These are phyloP conservation scores for Latrodectus elegans DNA, from an alignment of 2,888 invertebrate genomes.

Conservation along the genomic window DNA sequence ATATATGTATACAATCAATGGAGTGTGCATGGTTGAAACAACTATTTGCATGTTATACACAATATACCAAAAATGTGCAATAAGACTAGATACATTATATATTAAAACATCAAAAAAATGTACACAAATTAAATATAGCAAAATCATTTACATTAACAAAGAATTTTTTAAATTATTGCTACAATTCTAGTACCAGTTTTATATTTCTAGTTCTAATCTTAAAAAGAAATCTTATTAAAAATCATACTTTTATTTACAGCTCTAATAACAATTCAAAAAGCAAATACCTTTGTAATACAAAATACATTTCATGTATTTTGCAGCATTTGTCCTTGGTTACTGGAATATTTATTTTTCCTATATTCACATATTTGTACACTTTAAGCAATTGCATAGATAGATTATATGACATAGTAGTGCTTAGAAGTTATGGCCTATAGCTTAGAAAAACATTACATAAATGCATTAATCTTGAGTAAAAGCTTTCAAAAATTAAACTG, in stretches of 20 bases:
- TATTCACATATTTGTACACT: slow-evolving; percentile 61
- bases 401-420: slow-evolving; percentile 39
- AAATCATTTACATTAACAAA: not conserved
- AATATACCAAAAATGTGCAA: slow-evolving; percentile 39
- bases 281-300: no score
- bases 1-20: slow-evolving; percentile 20
- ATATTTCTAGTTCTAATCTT: not conserved
- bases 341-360: slow-evolving; percentile 12
- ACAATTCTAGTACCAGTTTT: not conserved
- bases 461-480: slow-evolving; percentile 20
- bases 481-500: not conserved
- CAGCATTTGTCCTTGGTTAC: slow-evolving; percentile 23
- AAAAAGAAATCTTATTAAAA: slow-evolving; percentile 33
- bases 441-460: slow-evolving; percentile 43
- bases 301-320: not conserved
- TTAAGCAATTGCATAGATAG: slow-evolving; percentile 66
- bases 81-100: slow-evolving; percentile 59
- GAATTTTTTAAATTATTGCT: no score
- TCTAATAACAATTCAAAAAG: slow-evolving; percentile 30
- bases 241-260: slow-evolving; percentile 41
- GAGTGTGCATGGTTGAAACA: slow-evolving; percentile 42
- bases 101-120: slow-evolving; percentile 34
- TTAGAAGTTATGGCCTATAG: slow-evolving; percentile 34
- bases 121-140: slow-evolving; percentile 12
- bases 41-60: slow-evolving; percentile 38